Percentiles rank a stretch among this genome's conserved stretches.
phyloP scores from a whole-genome alignment of 2,888 invertebrate genomes.

The Melinaea marsaeus region DNA sequence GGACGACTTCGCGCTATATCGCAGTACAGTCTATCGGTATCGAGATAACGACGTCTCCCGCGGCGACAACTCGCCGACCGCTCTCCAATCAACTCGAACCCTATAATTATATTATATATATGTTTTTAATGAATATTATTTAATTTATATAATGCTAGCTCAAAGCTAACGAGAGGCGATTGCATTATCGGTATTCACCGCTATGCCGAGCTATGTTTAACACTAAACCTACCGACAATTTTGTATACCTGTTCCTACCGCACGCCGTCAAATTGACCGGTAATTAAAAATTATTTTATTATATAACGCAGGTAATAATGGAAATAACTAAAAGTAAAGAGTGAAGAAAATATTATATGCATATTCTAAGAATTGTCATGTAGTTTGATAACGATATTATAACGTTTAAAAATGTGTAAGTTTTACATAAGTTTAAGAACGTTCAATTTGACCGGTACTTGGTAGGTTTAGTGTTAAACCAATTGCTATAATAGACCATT shows the following conservation, averaged over 20 bases:
- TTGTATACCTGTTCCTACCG: too few relatives aligned
- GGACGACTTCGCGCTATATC: conserved; percentile 39
- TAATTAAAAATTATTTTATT: too few relatives aligned
- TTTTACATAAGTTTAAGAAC: too few relatives aligned
- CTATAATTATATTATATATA: conserved; percentile 71
- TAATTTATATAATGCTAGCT: too few relatives aligned
- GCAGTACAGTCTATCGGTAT: conserved; percentile 50
- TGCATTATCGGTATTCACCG: conserved; percentile 50
- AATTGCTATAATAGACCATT: conserved; percentile 74
- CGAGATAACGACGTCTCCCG: conserved; percentile 67
- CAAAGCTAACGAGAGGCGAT: background rate
- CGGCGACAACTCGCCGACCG: conserved; percentile 56
- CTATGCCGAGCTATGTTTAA: too few relatives aligned
- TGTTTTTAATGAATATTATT: conserved; percentile 68
- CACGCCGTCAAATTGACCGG: too few relatives aligned
- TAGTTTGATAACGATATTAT: too few relatives aligned
- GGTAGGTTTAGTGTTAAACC: conserved; percentile 55
- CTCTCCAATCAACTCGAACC: conserved; percentile 64
- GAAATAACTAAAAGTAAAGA: too few relatives aligned
- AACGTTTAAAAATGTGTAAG: too few relatives aligned
- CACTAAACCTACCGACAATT: too few relatives aligned
- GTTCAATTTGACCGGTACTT: too few relatives aligned
- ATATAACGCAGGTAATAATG: too few relatives aligned
- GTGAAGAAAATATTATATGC: conserved; percentile 34
- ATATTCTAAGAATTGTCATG: conserved; percentile 38